A percentile compares a stretch with the other conserved stretches of the same genome.
phyloP scores from a whole-genome alignment of 2,113 vertebrate species.

The Datnioides undecimradiatus region DNA sequence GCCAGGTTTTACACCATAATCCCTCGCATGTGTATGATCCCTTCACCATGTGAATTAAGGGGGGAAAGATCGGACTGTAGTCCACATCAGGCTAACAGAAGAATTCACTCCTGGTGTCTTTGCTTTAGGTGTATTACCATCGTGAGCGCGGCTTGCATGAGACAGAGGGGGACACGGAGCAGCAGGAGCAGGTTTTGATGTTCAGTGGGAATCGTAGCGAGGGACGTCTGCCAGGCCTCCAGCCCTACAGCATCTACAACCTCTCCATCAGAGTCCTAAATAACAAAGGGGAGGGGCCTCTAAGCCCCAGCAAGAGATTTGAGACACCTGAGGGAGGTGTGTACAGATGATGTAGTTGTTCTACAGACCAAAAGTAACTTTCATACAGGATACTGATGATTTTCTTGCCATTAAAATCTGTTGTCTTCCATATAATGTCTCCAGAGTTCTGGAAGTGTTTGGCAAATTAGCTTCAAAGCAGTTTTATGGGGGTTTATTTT shows the following conservation, averaged over 20 bases:
- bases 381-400: background rate
- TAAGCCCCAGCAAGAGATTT: conserved; percentile 87
- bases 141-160: conserved; percentile 85
- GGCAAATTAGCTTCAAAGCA: no score
- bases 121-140: conserved; percentile 90
- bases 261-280: conserved; percentile 91
- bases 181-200: conserved; percentile 87
- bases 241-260: conserved; percentile 91
- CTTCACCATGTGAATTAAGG: background rate
- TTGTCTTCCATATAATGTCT: no score
- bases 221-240: conserved; percentile 90
- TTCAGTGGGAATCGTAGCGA: conserved; percentile 90
- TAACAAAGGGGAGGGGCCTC: conserved; percentile 93
- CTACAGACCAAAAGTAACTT: background rate
- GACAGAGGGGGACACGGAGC: conserved; percentile 80
- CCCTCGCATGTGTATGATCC: background rate
- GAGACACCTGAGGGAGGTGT: conserved; percentile 95
- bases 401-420: background rate
- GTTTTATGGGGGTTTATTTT: no score
- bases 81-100: background rate
- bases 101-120: background rate
- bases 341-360: conserved; percentile 4
- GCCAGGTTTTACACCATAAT: no score
- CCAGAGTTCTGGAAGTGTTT: no score
- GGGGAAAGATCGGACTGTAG: background rate